phyloP scores from a whole-genome alignment of 2,888 invertebrate genomes.

The Latrodectus hesperus region DNA sequence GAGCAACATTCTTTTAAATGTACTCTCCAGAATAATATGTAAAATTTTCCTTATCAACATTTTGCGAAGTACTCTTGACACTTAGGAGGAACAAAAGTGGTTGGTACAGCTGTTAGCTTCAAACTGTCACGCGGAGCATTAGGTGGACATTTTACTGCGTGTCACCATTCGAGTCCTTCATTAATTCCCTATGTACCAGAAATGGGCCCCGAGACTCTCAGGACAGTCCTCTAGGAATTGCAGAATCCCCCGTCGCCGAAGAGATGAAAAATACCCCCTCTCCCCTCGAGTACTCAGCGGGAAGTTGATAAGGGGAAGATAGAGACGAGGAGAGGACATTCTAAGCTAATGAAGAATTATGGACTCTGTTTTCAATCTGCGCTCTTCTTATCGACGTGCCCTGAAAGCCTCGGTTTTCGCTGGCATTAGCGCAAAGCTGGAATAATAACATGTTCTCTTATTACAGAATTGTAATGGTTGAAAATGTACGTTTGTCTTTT shows the following conservation, averaged over 20 bases:
- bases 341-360: slow-evolving; percentile 66
- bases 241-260: background rate
- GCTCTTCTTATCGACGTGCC: slow-evolving; percentile 13
- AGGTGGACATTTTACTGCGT: too few relatives aligned
- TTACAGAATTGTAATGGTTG: too few relatives aligned
- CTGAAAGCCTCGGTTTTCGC: background rate
- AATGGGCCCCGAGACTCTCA: background rate
- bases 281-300: background rate
- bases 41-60: too few relatives aligned
- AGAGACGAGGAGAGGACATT: slow-evolving; percentile 11
- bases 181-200: background rate
- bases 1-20: too few relatives aligned
- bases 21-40: too few relatives aligned
- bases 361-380: slow-evolving; percentile 58
- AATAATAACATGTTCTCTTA: too few relatives aligned
- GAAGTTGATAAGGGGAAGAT: background rate
- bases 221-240: background rate
- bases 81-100: too few relatives aligned
- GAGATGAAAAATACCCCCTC: background rate
- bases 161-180: background rate
- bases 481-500: too few relatives aligned
- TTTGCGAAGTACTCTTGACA: too few relatives aligned
- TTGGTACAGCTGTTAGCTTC: too few relatives aligned
- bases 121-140: too few relatives aligned
- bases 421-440: too few relatives aligned